A percentile compares a stretch with the other conserved stretches of the same genome.
These are phyloP conservation scores for Cataglyphis cursor DNA, from an alignment of 2,888 invertebrate species.

Conservation along the genomic window DNA sequence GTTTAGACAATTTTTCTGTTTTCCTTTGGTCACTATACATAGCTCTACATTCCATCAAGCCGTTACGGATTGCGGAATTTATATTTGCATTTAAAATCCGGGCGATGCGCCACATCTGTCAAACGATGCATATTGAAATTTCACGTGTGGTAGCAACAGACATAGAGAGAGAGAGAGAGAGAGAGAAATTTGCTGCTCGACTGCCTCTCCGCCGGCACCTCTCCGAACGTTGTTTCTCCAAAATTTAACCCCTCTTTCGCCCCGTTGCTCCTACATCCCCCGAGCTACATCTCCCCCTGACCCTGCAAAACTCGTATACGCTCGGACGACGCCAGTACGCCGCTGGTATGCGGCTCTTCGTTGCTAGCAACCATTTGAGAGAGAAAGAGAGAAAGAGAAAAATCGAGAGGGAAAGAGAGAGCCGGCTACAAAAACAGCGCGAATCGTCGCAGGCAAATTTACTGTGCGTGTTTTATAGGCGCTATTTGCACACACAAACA, in stretches of 20 bases:
- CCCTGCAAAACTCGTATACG: conserved; percentile 52
- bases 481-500: conserved; percentile 60
- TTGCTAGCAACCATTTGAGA: conserved; percentile 40
- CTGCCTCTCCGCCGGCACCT: conserved; percentile 29
- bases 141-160: conserved; percentile 58
- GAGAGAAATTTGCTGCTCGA: conserved; percentile 23
- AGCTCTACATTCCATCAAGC: conserved; percentile 11
- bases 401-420: conserved; percentile 35
- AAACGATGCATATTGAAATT: conserved; percentile 79
- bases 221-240: conserved; percentile 57
- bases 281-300: conserved; percentile 54
- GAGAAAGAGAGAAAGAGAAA: neutral
- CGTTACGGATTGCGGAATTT: conserved; percentile 68
- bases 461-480: conserved; percentile 69
- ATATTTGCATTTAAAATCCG: conserved; percentile 81
- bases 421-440: conserved; percentile 76
- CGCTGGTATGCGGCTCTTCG: conserved; percentile 5
- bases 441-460: conserved; percentile 74
- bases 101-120: conserved; percentile 75
- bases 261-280: conserved; percentile 42
- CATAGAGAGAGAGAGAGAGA: neutral
- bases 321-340: conserved; percentile 45
- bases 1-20: neutral
- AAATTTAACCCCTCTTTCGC: conserved; percentile 58
- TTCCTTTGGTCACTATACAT: neutral